Conservation (phyloP, 2,888 invertebrate species). For the Trichopria drosophilae region DNA sequence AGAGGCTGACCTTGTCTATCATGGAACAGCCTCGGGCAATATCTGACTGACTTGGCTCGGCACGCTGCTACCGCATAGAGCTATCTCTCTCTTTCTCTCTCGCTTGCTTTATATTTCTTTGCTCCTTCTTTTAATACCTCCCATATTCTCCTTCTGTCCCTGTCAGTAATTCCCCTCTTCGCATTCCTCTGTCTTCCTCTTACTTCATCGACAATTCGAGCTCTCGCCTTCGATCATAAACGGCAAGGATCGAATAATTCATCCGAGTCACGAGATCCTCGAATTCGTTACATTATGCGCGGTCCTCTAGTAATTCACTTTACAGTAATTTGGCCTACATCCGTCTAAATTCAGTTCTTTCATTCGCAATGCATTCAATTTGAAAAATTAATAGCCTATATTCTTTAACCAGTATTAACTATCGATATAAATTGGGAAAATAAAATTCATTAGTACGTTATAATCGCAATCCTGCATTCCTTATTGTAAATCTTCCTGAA, state of each 20-base stretch:
- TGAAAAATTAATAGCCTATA: no score
- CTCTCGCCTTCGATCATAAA: slow-evolving; percentile 39
- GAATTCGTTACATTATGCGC: no score
- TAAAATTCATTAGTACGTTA: no score
- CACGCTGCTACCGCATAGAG: slow-evolving; percentile 46
- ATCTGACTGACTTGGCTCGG: slow-evolving; percentile 52
- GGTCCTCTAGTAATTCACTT: no score
- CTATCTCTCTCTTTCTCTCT: slow-evolving; percentile 30
- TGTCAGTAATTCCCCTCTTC: slow-evolving; percentile 21
- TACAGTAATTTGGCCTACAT: no score
- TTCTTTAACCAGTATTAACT: no score
- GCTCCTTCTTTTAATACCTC: slow-evolving; percentile 10
- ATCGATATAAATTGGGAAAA: no score
- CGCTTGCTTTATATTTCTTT: neutral
- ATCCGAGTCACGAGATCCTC: slow-evolving; percentile 48
- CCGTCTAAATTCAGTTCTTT: no score
- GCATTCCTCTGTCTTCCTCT: slow-evolving; percentile 23
- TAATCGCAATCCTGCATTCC: no score
- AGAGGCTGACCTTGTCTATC: slow-evolving; percentile 59
- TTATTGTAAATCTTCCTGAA: no score
- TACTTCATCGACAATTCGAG: slow-evolving; percentile 12
- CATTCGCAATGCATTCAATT: no score
- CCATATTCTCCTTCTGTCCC: slow-evolving; percentile 17
- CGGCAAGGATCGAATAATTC: slow-evolving; percentile 45
- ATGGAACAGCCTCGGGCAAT: slow-evolving; percentile 54